Percentiles rank a stretch among this genome's conserved stretches.
These are phyloP conservation scores for Aulostomus chinensis DNA, from an alignment of 2,797 vertebrate species.

Conservation along the genomic window DNA sequence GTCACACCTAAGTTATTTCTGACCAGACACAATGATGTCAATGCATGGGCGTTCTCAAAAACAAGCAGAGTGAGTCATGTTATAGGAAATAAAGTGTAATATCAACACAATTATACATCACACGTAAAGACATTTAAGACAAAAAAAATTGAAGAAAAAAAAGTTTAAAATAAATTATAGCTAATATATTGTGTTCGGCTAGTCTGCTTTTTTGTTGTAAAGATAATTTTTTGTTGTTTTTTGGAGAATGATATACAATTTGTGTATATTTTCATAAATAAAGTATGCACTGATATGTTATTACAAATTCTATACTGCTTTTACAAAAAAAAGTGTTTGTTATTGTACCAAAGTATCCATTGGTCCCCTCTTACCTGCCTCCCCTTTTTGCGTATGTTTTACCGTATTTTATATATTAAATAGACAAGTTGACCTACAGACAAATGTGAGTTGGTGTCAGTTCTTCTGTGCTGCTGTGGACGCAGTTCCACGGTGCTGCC, in stretches of 20 bases:
- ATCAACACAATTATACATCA: constrained; percentile 83
- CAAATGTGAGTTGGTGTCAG: constrained; percentile 36
- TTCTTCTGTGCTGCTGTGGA: neutral
- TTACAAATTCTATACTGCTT: constrained; percentile 93
- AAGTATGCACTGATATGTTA: constrained; percentile 98
- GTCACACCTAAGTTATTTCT: constrained; percentile 81
- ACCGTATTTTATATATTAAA: constrained; percentile 92
- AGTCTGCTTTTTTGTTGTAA: constrained; percentile 92
- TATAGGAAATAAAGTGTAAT: constrained; percentile 79
- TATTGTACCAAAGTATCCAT: constrained; percentile 95
- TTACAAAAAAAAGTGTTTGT: constrained; percentile 94
- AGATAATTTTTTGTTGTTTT: constrained; percentile 84
- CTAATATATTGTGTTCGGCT: constrained; percentile 98
- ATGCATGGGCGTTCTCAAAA: constrained; percentile 86
- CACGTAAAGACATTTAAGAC: constrained; percentile 82
- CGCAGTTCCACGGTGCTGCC: neutral
- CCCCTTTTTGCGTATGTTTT: constrained; percentile 87
- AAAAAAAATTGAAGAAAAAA: constrained; percentile 80
- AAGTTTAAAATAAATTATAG: constrained; percentile 87
- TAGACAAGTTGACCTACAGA: constrained; percentile 87
- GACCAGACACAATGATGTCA: constrained; percentile 81
- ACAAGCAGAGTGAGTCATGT: constrained; percentile 80
- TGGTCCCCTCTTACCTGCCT: constrained; percentile 83
- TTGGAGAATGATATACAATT: constrained; percentile 95
- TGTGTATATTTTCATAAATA: constrained; percentile 97